Evolutionary conservation across 2,888 invertebrate species (phyloP).

Genomic region (Cephus pulcher): DNA sequence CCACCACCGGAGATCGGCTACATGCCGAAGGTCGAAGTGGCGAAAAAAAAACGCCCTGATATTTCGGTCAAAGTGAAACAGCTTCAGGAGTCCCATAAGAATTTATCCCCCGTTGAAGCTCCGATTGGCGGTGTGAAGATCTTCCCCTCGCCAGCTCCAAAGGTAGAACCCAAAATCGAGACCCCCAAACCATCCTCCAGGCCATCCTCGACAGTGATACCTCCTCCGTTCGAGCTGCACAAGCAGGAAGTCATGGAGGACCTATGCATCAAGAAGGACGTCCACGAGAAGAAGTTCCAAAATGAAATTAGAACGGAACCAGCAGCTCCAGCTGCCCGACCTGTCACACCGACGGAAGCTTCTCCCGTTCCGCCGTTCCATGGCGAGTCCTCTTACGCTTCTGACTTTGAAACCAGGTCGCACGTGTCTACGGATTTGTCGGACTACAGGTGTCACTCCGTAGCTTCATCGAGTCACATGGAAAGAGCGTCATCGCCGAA

Average conservation of each 20-base stretch:
- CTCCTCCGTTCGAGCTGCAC: constrained; percentile 51
- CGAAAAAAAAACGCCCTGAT: constrained; percentile 67
- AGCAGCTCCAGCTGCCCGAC: constrained; percentile 25
- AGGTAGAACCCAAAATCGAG: constrained; percentile 41
- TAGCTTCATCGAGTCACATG: constrained; percentile 46
- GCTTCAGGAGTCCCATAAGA: constrained; percentile 72
- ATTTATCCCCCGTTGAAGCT: constrained; percentile 67
- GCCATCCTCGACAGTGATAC: constrained; percentile 42
- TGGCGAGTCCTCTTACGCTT: constrained; percentile 47
- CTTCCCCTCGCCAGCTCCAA: constrained; percentile 61
- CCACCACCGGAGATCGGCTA: constrained; percentile 79
- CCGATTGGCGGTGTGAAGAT: constrained; percentile 72
- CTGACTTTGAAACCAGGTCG: constrained; percentile 52
- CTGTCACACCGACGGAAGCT: constrained; percentile 20
- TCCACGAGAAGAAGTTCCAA: constrained; percentile 33
- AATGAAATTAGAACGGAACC: constrained; percentile 28
- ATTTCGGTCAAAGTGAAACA: constrained; percentile 72
- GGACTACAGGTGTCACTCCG: constrained; percentile 55
- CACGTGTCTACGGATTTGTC: constrained; percentile 58
- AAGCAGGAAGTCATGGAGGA: constrained; percentile 46
- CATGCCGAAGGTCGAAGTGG: constrained; percentile 68
- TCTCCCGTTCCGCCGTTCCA: constrained; percentile 13
- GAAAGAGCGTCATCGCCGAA: constrained; percentile 62
- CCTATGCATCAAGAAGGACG: constrained; percentile 43
- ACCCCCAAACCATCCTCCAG: constrained; percentile 30